A percentile compares a stretch with the other conserved stretches of the same genome.
These are phyloP conservation scores for Pandemis cinnamomeana DNA, from an alignment of 2,888 invertebrate genomes.

Conservation along the genomic window DNA sequence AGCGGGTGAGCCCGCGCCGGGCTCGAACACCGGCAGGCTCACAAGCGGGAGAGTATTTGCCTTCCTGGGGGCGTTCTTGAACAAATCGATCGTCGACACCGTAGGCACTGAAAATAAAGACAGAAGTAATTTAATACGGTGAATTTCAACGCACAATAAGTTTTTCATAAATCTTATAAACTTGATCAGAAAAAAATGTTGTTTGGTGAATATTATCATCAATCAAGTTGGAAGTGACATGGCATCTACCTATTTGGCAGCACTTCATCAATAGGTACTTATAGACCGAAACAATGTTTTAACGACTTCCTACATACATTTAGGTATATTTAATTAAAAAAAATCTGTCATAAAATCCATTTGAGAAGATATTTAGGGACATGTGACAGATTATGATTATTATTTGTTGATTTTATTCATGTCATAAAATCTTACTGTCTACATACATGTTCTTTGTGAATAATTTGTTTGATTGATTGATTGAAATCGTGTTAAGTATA, in stretches of 20 bases:
- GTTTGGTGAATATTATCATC: neutral
- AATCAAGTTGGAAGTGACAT: neutral
- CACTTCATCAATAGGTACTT: neutral
- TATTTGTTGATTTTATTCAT: no score
- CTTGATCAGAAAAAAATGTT: neutral
- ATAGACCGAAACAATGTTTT: neutral
- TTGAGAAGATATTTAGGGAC: no score
- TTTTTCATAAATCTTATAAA: neutral
- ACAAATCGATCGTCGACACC: conserved; percentile 58
- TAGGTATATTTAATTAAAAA: no score
- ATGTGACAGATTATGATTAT: no score
- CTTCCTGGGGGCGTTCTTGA: conserved; percentile 56
- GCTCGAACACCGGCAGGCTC: conserved; percentile 49
- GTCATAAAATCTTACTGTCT: no score
- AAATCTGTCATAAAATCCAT: no score
- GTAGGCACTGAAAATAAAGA: conserved; percentile 68
- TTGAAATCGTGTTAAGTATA: conserved; percentile 18
- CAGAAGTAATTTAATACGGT: conserved; percentile 41
- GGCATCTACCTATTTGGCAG: neutral
- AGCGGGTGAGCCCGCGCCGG: conserved; percentile 51
- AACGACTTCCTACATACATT: no score
- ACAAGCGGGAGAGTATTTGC: conserved; percentile 54
- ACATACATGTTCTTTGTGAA: no score
- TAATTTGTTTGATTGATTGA: no score
- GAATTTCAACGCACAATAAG: neutral